Evolutionary conservation across 2,113 vertebrate genomes (phyloP).

Genomic region (Labeo rohita): DNA sequence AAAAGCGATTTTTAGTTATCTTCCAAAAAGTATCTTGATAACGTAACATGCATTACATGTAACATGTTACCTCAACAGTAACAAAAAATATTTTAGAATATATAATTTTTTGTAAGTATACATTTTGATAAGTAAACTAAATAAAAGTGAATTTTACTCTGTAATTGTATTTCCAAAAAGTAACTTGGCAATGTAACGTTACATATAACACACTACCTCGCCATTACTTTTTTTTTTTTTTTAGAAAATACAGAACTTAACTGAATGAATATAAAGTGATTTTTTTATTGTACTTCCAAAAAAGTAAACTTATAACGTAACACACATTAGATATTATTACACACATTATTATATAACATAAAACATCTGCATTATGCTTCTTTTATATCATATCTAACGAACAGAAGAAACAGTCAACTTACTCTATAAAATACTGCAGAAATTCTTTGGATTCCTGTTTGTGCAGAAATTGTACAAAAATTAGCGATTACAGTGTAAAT

Average conservation of each 20-base stretch:
- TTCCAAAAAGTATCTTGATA: background rate
- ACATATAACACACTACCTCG: background rate
- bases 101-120: too few species aligned
- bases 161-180: background rate
- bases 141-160: too few species aligned
- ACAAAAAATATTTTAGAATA: too few species aligned
- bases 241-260: too few species aligned
- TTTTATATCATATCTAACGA: conserved; percentile 16
- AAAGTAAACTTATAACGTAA: background rate
- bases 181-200: background rate
- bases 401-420: conserved; percentile 58
- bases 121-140: too few species aligned
- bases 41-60: too few species aligned
- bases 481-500: background rate
- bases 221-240: too few species aligned
- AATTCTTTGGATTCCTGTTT: conserved; percentile 75
- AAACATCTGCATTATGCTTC: background rate
- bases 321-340: background rate
- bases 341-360: background rate
- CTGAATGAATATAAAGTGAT: too few species aligned
- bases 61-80: too few species aligned
- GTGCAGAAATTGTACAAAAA: conserved; percentile 45
- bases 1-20: background rate
- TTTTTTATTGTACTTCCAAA: background rate
- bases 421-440: conserved; percentile 74